Evolutionary conservation across 2,113 vertebrate genomes (phyloP), one percentile per base, ranked within the genome.

Genomic region (Toxotes chatareus): DNA sequence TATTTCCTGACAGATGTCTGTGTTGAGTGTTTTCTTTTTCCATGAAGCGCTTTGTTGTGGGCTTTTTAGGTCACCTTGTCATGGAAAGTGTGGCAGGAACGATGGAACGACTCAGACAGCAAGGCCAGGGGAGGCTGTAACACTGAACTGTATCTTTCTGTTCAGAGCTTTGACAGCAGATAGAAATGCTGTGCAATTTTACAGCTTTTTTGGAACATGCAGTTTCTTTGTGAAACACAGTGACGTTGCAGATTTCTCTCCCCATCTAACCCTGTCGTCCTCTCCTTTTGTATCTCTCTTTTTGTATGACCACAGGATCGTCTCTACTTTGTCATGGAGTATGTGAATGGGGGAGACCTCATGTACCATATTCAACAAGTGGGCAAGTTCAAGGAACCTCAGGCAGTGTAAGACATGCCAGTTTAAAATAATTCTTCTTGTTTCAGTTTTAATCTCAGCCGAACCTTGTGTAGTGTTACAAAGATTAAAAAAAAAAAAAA

Each of bases 321-420:
- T 8, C 95, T 99, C 57, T 99, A 98, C 93, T 99, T 99, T 68
- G 98, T 99, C 80, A 99, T 99, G 98, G 98, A 99, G 46, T 99
- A 98, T 4, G 97, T 99, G 84, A 99, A 96, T 0, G 98, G 98
- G 0, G 98, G 98, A 31, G 98, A 99, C 82, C 96, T 99, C 86
- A 99, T 99, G 98, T 99, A 98, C 75, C 98, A 99, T 93, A 99
- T 99, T 64, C 98, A 99, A 91, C 97, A 98, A 96, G 97, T 97
- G 65, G 97, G 98, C 60, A 98, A 97, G 79, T 99, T 99, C 88
- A 98, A 99, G 93, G 98, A 98, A 80, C 97, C 97, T 7, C 97
- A 98, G 89, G 97, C 98, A 93, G 98, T 99, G 98, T 99, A 95
- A 98, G 98, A 94, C 23, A 60, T 31, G 6, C 4, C 32, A 51